Evolutionary conservation across 2,113 vertebrate species (phyloP).

Genomic region (Gopherus flavomarginatus): DNA sequence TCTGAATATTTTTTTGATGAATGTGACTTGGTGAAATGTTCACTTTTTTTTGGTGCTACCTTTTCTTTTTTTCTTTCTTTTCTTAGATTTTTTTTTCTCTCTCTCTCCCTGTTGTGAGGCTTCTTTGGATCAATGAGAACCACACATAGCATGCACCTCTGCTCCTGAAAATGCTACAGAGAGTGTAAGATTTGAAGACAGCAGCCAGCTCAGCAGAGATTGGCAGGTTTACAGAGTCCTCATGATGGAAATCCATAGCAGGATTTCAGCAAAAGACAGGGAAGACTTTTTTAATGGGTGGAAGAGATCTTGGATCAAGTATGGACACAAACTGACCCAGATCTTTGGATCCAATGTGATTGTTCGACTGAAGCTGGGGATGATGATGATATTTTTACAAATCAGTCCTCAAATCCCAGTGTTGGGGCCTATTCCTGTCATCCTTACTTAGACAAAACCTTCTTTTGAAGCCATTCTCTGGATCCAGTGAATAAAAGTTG

Average conservation of each 20-base stretch:
- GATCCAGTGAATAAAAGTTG: not conserved
- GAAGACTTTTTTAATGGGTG: not conserved
- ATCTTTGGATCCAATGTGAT: not conserved
- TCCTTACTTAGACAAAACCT: fast-evolving
- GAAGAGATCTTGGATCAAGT: not conserved
- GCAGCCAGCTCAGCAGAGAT: not conserved
- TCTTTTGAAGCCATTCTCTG: not conserved
- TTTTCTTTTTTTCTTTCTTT: not conserved
- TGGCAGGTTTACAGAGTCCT: not conserved
- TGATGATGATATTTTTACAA: not conserved
- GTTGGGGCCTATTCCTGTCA: not conserved
- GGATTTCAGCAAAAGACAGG: constrained; percentile 10
- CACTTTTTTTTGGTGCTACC: not conserved
- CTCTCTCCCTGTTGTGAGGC: not conserved
- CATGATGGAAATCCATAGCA: constrained; percentile 8
- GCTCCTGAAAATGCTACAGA: constrained; percentile 22
- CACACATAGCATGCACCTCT: not conserved
- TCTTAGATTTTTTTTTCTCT: not conserved
- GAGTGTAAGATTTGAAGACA: not conserved
- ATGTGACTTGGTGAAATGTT: not conserved
- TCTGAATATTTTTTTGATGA: not conserved
- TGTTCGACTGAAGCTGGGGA: not conserved
- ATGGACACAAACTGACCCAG: not conserved
- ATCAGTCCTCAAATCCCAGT: not conserved
- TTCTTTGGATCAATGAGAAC: constrained; percentile 53